A percentile compares a stretch with the other conserved stretches of the same genome.
Conservation (phyloP, 2,113 vertebrate species). For the Salminus brasiliensis region DNA sequence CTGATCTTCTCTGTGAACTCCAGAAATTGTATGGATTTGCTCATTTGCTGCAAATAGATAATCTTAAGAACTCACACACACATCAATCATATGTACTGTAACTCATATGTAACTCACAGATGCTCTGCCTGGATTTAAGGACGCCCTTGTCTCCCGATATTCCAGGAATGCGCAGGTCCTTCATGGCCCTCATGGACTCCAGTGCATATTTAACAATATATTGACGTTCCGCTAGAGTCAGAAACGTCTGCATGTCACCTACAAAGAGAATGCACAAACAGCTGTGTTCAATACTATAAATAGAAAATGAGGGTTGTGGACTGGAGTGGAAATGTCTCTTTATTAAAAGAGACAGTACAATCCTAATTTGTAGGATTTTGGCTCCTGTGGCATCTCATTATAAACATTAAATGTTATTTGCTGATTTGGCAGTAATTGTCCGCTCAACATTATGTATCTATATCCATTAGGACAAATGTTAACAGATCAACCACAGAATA, state of each 20-base stretch:
- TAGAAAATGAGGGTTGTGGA: not conserved
- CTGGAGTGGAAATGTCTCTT: not conserved
- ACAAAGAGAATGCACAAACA: constrained; percentile 33
- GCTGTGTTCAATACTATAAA: not conserved
- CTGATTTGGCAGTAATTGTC: not conserved
- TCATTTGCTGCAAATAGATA: not conserved
- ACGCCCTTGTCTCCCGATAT: constrained; percentile 57
- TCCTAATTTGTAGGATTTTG: not conserved
- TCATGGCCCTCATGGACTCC: constrained; percentile 71
- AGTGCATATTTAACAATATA: constrained; percentile 77
- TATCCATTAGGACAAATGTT: not conserved
- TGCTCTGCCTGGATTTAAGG: constrained; percentile 60
- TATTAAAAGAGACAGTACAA: too few species aligned
- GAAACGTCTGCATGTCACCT: constrained; percentile 78
- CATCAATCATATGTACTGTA: too few species aligned
- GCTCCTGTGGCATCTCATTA: too few species aligned
- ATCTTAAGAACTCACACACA: not conserved
- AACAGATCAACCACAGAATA: not conserved
- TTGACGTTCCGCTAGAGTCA: constrained; percentile 79
- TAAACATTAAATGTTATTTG: too few species aligned
- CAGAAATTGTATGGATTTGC: too few species aligned
- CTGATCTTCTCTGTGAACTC: too few species aligned
- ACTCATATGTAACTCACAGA: constrained; percentile 60
- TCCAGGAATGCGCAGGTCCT: constrained; percentile 76
- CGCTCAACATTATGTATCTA: not conserved